phyloP scores from a whole-genome alignment of 2,113 vertebrate species.

The Rattus rattus region DNA sequence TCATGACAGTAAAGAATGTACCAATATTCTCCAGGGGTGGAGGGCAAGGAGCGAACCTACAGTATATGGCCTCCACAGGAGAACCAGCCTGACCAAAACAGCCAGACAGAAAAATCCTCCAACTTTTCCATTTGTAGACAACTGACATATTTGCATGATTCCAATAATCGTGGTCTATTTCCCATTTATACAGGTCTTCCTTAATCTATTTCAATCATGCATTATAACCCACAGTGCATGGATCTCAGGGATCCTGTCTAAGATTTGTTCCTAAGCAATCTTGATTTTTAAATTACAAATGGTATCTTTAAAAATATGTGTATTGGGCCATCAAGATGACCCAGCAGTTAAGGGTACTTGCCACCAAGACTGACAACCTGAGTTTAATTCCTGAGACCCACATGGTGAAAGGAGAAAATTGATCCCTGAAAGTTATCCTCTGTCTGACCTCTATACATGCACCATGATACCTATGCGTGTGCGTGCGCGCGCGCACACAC shows the following conservation, averaged over 20 bases:
- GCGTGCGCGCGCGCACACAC: too few relatives aligned
- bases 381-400: not conserved
- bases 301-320: not conserved
- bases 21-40: not conserved
- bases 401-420: not conserved
- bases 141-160: not conserved
- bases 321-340: not conserved
- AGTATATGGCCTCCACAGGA: not conserved
- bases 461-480: too few relatives aligned
- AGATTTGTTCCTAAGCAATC: conserved; percentile 26
- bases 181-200: not conserved
- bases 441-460: not conserved
- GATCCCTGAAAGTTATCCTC: not conserved
- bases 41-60: not conserved
- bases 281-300: conserved; percentile 39
- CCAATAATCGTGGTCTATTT: not conserved
- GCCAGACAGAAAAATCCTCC: not conserved
- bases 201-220: not conserved
- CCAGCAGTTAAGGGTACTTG: not conserved
- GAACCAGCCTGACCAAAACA: not conserved
- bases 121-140: not conserved
- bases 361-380: not conserved
- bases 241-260: not conserved
- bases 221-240: not conserved
- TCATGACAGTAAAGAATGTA: conserved; percentile 9